Conservation (phyloP, 2,888 invertebrate species). For the Drosophila monieri region DNA sequence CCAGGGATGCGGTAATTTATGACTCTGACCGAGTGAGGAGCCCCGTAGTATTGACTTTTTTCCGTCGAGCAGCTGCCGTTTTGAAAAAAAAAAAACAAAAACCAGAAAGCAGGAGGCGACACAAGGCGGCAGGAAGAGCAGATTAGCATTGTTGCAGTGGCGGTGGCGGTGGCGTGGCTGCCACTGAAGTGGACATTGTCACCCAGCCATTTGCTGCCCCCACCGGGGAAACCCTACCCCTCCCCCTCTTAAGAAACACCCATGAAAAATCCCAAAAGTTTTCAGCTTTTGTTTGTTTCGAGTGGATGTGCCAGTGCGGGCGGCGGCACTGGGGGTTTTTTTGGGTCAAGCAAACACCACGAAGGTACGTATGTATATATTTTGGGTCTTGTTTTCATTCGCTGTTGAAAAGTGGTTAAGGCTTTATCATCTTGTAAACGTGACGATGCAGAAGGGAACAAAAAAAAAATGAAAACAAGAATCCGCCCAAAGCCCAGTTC, state of each 20-base stretch:
- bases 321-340: constrained; percentile 1
- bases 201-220: constrained; percentile 9
- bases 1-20: constrained; percentile 77
- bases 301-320: constrained; percentile 40
- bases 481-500: neutral
- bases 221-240: neutral
- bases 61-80: constrained; percentile 44
- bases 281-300: constrained; percentile 65
- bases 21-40: constrained; percentile 73
- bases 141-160: constrained; percentile 49
- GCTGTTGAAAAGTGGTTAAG: constrained; percentile 71
- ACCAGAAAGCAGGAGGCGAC: constrained; percentile 13
- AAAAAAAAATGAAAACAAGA: constrained; percentile 9
- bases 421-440: constrained; percentile 79
- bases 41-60: constrained; percentile 68
- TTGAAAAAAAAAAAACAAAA: constrained; percentile 24
- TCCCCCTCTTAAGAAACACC: neutral
- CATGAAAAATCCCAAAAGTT: constrained; percentile 59
- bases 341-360: constrained; percentile 50
- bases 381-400: constrained; percentile 44
- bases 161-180: constrained; percentile 39
- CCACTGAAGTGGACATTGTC: constrained; percentile 69
- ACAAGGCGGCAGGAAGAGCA: constrained; percentile 30
- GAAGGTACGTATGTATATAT: constrained; percentile 6
- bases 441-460: constrained; percentile 64